A percentile compares a stretch with the other conserved stretches of the same genome.
These are phyloP conservation scores for Napeogenes inachia DNA, from an alignment of 2,888 invertebrate species.

Conservation along the genomic window DNA sequence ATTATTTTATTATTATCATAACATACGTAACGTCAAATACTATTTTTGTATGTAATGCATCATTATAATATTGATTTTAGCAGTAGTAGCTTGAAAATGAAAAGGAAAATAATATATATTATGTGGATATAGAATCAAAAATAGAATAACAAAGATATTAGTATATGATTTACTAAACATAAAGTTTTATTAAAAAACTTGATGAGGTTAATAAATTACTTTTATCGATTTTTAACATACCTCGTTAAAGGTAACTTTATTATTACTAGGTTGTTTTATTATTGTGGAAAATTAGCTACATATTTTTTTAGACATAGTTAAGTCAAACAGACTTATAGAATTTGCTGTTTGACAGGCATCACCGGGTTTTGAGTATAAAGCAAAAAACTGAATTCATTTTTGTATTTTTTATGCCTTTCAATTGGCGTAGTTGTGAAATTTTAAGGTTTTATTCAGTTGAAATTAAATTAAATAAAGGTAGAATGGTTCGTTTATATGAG, in stretches of 20 bases:
- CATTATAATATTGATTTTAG: too few relatives aligned
- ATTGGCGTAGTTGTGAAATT: not conserved
- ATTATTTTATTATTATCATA: too few relatives aligned
- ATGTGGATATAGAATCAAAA: too few relatives aligned
- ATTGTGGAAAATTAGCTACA: not conserved
- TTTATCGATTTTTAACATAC: too few relatives aligned
- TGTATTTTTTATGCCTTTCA: not conserved
- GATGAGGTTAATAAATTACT: too few relatives aligned
- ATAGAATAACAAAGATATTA: too few relatives aligned
- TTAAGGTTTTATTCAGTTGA: not conserved
- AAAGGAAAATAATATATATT: too few relatives aligned
- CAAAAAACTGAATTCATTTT: not conserved
- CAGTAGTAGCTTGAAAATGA: too few relatives aligned
- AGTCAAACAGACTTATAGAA: not conserved
- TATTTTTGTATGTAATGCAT: too few relatives aligned
- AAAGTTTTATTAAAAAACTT: too few relatives aligned
- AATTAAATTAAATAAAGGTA: constrained; percentile 5
- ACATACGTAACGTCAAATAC: too few relatives aligned
- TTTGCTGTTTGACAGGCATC: not conserved
- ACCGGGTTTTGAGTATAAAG: not conserved
- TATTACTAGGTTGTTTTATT: not conserved
- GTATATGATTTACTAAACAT: too few relatives aligned
- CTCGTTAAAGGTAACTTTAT: not conserved
- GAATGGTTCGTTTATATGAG: not conserved
- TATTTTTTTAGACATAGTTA: not conserved